A percentile compares a stretch with the other conserved stretches of the same genome.
These are phyloP conservation scores for Salminus brasiliensis DNA, from an alignment of 2,113 vertebrate species.

Conservation along the genomic window DNA sequence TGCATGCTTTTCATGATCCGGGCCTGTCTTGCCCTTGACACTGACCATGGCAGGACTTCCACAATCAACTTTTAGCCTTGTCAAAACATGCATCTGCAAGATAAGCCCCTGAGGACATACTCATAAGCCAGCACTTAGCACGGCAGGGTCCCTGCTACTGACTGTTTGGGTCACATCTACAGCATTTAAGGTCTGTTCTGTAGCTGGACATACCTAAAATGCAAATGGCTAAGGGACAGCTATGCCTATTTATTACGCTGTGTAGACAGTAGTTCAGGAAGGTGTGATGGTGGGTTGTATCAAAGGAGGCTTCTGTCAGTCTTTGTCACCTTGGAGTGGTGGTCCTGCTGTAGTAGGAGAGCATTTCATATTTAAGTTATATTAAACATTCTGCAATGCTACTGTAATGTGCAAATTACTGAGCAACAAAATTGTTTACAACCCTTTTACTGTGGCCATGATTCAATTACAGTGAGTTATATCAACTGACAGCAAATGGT, in stretches of 20 bases:
- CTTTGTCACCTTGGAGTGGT: background rate
- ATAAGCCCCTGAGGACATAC: background rate
- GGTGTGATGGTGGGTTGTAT: too few species aligned
- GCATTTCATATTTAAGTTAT: too few species aligned
- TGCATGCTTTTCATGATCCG: conserved; percentile 22
- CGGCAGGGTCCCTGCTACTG: background rate
- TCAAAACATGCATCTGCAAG: background rate
- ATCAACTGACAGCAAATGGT: too few species aligned
- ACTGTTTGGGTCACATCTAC: background rate
- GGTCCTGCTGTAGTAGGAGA: too few species aligned
- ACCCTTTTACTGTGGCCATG: too few species aligned
- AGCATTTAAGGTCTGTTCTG: background rate
- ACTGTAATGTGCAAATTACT: too few species aligned
- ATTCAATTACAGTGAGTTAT: too few species aligned
- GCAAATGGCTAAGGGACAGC: background rate
- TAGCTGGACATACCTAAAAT: background rate
- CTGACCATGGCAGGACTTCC: conserved; percentile 16
- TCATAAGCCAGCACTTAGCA: background rate
- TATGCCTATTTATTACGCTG: background rate
- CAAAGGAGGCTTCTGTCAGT: background rate
- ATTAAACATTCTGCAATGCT: too few species aligned
- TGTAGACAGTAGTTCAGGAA: too few species aligned
- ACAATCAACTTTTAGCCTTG: conserved; percentile 13
- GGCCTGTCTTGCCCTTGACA: conserved; percentile 18
- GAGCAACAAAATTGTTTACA: too few species aligned